A percentile compares a stretch with the other conserved stretches of the same genome.
Evolutionary conservation across 2,888 invertebrate species (phyloP).

Genomic region (Melinaea menophilus): DNA sequence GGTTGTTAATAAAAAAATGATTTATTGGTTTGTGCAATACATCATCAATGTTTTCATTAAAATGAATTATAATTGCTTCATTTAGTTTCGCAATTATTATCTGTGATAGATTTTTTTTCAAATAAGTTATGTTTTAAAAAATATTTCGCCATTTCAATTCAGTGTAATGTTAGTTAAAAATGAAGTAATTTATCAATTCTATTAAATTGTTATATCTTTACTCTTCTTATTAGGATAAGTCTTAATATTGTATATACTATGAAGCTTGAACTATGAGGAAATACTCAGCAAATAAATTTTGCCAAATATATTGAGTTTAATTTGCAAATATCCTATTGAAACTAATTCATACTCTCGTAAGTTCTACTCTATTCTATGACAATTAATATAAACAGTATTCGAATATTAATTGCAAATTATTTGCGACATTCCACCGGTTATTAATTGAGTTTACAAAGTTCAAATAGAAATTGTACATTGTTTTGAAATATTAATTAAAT

Average conservation of each 20-base stretch:
- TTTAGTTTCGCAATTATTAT: background rate
- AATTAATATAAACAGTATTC: background rate
- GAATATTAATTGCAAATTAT: background rate
- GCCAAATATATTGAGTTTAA: slow-evolving; percentile 31
- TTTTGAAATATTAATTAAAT: background rate
- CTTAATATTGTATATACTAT: no score
- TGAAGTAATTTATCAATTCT: background rate
- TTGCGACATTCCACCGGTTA: background rate
- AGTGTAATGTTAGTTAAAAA: background rate
- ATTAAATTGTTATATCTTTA: background rate
- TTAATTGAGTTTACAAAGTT: background rate
- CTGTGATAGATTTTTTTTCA: background rate
- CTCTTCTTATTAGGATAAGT: no score
- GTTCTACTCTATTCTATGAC: slow-evolving; percentile 1
- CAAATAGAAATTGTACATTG: background rate
- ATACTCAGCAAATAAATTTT: slow-evolving; percentile 39
- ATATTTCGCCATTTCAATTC: background rate
- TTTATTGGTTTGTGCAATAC: background rate
- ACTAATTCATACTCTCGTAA: slow-evolving; percentile 12
- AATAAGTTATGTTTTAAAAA: background rate
- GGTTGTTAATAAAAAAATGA: background rate
- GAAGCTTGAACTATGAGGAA: slow-evolving; percentile 22
- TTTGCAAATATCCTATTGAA: slow-evolving; percentile 19
- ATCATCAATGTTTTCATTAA: background rate
- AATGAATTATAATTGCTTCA: background rate